Evolutionary conservation across 2,888 invertebrate species (phyloP).

Genomic region (Zaprionus lineosus): DNA sequence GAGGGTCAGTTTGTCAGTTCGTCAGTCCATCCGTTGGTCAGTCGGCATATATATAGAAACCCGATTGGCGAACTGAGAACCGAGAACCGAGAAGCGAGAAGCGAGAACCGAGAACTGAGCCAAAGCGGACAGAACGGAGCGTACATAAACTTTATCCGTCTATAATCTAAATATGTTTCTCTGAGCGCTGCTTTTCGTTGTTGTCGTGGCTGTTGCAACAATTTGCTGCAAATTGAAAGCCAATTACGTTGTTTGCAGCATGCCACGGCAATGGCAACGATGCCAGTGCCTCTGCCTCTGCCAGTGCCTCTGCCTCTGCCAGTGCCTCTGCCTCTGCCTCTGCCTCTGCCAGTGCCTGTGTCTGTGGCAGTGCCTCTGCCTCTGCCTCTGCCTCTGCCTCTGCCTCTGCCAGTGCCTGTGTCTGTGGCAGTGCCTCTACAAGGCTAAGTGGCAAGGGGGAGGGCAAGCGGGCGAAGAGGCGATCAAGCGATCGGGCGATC

Average conservation of each 20-base stretch:
- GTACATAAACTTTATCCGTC: conserved; percentile 77
- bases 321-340: neutral
- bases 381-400: neutral
- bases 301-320: neutral
- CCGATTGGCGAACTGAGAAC: conserved; percentile 27
- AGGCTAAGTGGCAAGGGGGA: conserved; percentile 33
- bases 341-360: neutral
- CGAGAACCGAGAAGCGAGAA: no score
- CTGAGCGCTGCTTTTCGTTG: conserved; percentile 43
- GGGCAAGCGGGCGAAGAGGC: no score
- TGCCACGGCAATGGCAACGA: conserved; percentile 58
- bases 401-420: neutral
- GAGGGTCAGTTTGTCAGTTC: no score
- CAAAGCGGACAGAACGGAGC: conserved; percentile 41
- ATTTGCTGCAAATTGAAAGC: conserved; percentile 82
- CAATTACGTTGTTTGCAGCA: conserved; percentile 80
- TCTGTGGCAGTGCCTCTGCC: neutral
- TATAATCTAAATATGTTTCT: conserved; percentile 77
- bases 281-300: no score
- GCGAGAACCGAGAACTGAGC: conserved; percentile 21
- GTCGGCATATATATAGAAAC: no score
- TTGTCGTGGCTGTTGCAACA: conserved; percentile 79
- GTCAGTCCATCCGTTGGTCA: no score
- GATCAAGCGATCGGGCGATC: no score
- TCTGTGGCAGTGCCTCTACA: neutral